Evolutionary conservation across 2,113 vertebrate species (phyloP).

Genomic region (Hippocampus mohnikei): DNA sequence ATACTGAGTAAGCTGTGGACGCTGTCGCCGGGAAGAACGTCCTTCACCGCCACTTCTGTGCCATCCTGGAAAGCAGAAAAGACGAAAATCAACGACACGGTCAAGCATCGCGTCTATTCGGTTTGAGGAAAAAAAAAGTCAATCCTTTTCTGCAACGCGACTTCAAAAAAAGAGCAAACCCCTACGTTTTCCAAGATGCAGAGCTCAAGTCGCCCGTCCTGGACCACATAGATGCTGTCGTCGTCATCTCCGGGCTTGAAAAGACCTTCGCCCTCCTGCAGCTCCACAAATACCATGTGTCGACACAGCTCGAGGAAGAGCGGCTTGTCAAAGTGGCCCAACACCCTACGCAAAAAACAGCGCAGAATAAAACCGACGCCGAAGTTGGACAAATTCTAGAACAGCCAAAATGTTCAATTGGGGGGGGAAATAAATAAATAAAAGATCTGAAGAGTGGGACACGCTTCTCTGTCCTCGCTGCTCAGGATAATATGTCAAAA

Average conservation of each 20-base stretch:
- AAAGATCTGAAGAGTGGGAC: no score
- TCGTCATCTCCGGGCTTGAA: conserved; percentile 87
- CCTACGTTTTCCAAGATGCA: conserved; percentile 85
- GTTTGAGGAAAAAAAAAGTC: not conserved
- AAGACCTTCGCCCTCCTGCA: conserved; percentile 87
- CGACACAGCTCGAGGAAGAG: conserved; percentile 95
- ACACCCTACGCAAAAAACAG: conserved; percentile 74
- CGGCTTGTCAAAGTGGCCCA: conserved; percentile 97
- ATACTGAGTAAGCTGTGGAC: conserved; percentile 96
- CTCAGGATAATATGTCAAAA: no score
- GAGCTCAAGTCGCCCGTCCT: conserved; percentile 90
- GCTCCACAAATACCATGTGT: conserved; percentile 91
- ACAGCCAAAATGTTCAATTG: not conserved
- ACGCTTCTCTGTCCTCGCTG: no score
- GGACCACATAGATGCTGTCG: conserved; percentile 93
- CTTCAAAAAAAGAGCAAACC: not conserved
- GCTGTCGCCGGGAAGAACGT: conserved; percentile 89
- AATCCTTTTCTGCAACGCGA: not conserved
- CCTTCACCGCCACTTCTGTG: conserved; percentile 87
- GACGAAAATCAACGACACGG: not conserved
- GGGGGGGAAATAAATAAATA: no score
- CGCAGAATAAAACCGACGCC: not conserved
- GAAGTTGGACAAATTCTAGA: not conserved
- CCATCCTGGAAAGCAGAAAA: conserved; percentile 75
- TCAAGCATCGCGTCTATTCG: no score